Conservation (phyloP, 2,113 vertebrate genomes). For the Felis catus region DNA sequence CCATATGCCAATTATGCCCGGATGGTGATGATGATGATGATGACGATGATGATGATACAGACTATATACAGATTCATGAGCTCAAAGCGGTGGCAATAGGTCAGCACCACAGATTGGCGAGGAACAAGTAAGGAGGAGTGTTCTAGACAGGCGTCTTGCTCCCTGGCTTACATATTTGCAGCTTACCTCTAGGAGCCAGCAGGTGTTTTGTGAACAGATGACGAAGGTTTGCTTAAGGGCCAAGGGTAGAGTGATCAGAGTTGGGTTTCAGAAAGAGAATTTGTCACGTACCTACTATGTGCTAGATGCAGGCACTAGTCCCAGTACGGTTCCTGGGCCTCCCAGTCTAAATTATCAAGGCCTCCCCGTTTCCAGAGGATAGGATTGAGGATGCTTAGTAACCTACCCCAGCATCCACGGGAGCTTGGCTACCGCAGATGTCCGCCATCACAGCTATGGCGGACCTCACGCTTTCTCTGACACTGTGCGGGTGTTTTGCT, state of each 20-base stretch:
- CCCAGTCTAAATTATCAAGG: neutral
- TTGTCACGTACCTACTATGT: neutral
- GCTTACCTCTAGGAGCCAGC: neutral
- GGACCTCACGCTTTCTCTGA: neutral
- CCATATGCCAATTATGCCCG: neutral
- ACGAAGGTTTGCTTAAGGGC: neutral
- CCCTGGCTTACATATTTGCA: neutral
- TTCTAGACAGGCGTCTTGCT: neutral
- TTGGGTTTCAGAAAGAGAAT: neutral
- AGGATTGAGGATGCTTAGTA: neutral
- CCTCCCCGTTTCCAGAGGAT: neutral
- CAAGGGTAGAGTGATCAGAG: neutral
- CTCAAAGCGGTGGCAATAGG: neutral
- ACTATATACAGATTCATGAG: neutral
- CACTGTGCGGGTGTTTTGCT: accelerated
- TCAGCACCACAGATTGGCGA: neutral
- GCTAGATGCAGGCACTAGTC: neutral
- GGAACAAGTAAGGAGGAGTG: neutral
- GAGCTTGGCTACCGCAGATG: neutral
- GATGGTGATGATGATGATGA: neutral
- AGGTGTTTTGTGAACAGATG: neutral
- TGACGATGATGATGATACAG: neutral
- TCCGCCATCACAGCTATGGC: neutral
- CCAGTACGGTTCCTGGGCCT: neutral
- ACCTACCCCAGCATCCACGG: neutral